Evolutionary conservation across 2,797 vertebrate species (phyloP).

Genomic region (Melanotaenia nigrans): DNA sequence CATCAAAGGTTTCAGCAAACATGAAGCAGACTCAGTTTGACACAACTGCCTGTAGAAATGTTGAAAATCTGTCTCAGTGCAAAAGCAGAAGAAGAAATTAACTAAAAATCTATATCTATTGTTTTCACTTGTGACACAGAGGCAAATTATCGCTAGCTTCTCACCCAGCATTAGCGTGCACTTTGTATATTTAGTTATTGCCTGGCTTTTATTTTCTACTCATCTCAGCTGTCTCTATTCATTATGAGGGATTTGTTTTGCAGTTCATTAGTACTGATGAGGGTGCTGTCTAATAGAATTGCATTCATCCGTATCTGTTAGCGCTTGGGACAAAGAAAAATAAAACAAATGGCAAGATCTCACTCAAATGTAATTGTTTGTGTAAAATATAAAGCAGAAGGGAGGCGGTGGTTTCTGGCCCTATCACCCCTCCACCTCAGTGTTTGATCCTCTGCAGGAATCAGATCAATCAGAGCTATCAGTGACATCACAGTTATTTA

Average conservation of each 20-base stretch:
- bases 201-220: not conserved
- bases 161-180: not conserved
- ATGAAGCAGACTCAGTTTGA: conserved; percentile 45
- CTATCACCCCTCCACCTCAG: not conserved
- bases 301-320: not conserved
- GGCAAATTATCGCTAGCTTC: not conserved
- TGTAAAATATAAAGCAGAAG: conserved; percentile 10
- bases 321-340: not conserved
- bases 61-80: conserved; percentile 10
- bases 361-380: not conserved
- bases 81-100: conserved; percentile 1
- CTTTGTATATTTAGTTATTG: not conserved
- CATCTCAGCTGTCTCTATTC: not conserved
- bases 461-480: conserved; percentile 53
- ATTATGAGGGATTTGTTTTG: not conserved
- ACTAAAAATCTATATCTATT: not conserved
- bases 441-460: conserved; percentile 41
- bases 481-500: conserved; percentile 30
- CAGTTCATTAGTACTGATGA: not conserved
- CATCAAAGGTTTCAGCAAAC: conserved; percentile 51
- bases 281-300: not conserved
- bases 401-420: not conserved
- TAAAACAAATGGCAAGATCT: not conserved
- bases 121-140: not conserved
- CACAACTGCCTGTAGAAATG: conserved; percentile 11